Base-by-base conservation (phyloP, 2,113 vertebrate species). In the Tautogolabrus adspersus region DNA sequence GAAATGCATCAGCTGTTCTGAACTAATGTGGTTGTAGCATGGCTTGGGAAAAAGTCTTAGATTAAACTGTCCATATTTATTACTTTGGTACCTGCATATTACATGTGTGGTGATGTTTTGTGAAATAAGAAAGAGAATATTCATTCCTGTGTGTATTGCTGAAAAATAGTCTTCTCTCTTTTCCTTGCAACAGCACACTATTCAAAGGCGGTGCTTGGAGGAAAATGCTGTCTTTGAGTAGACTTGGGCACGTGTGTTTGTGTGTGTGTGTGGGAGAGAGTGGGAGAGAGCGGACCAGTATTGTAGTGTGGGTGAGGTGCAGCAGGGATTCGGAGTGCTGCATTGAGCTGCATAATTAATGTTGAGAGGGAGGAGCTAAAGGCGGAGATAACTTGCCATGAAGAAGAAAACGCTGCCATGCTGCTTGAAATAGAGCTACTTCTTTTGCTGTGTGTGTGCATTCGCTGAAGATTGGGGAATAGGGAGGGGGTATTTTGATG, bases 311-410 rank as follows among this genome's bases (percentile, higher is more conserved):
- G 84, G 85, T 89, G 89, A 92, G 89, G 92, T 93, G 92, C 92
- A 93, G 90, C 70, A 73, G 76, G 86, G 89, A 87, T 76, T 88
- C 80, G n/a, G 92, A 94, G 90, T 94, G 91, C 93, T 94, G 93
- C 93, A 94, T 93, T 93, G 92, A 93, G 92, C 90, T 94, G 93
- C 93, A 94, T 94, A 94, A 94, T 94, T 94, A 92, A 94, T 93
- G 88, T 87, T 55, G 66, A 85, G 87, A 74, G 89, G 91, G 92
- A 58, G 92, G 92, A 89, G 90, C 91, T 52, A 82, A 74, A 88
- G 92, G 88, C 66, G 77, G 85, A 52, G 87, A 87, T 75, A 91
- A 83, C 55, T 79, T 83, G 61, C 77, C 63, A 46, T 72, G 79
- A 85, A 82, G 80, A 80, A 11, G 42, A 49, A 81, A 83, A 62